Base-by-base conservation (phyloP, 2,888 invertebrate species). In the Byasa hedistus region DNA sequence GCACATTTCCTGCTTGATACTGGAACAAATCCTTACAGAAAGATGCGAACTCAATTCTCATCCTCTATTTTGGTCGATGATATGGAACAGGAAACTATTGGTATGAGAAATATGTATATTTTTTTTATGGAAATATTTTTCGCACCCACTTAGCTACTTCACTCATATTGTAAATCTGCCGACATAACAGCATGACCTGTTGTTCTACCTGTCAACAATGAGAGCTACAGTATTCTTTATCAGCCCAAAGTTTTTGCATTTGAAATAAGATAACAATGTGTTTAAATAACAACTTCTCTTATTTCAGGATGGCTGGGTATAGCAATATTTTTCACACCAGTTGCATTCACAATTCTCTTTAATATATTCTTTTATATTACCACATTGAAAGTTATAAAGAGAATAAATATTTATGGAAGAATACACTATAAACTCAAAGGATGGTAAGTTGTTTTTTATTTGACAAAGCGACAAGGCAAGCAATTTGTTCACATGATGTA, bases 341-440 rank as follows among this genome's bases (percentile, higher is more conserved):
- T 97, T 22, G 96, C 96, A 0, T 96, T 96, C 76, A 96, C 96
- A 4, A 94, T 97, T 71, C 82, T 96, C 67, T 93, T 96, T 70
- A 95, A 97, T 80, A 88, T 96, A 68, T 96, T 96, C 81, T 96
- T 97, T 79, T 95, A 96, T 77, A 92, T 95, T 15, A 96, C 96
- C 22, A 97, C 97, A 24, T 89, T 95, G 36, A 95, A 95, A 82
- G 94, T 95, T 32, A 95, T 97, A 66, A 96, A 95, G 78, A 92
- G 95, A 71, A 95, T 96, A 90, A 95, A 95, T 77, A 95, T 96
- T 4, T 97, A 97, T 81, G 97, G 97, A 57, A 92, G 96, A 73
- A 97, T 97, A 76, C 97, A 97, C 77, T 96, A 97, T 77, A 97
- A 97, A 86, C 91, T 97, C 69, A 96, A 96, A 83, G 96, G 96